A percentile compares a stretch with the other conserved stretches of the same genome.
These are phyloP conservation scores for Drosophila saltans DNA, from an alignment of 1,140 invertebrate genomes.

Conservation along the genomic window DNA sequence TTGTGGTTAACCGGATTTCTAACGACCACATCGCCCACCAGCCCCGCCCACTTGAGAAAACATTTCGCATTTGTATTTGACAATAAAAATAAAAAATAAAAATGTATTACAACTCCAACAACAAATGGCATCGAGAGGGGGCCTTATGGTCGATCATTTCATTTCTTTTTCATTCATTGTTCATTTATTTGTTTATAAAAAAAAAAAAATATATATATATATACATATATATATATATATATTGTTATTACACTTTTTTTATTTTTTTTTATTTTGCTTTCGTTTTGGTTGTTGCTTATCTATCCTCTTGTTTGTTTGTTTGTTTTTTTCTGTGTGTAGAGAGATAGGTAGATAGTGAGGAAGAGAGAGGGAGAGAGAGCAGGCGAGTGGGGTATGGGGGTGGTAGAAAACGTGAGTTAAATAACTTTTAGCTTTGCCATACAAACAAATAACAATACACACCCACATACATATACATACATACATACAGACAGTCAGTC, in stretches of 20 bases:
- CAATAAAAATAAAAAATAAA: neutral
- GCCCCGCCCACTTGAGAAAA: conserved; percentile 14
- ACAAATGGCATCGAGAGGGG: neutral
- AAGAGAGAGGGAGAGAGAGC: neutral
- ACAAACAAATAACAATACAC: conserved; percentile 23
- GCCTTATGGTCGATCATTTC: neutral
- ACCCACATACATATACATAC: conserved; percentile 23
- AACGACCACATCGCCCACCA: neutral
- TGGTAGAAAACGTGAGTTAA: conserved; percentile 52
- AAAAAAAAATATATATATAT: too few species aligned
- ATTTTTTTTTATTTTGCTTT: neutral
- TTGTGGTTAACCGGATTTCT: conserved; percentile 11
- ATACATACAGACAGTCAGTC: neutral
- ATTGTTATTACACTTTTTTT: conserved; percentile 5
- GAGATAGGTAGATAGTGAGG: conserved; percentile 27
- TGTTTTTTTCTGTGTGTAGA: conserved; percentile 49
- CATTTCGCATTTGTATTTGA: conserved; percentile 5
- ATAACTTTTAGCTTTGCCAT: conserved; percentile 49
- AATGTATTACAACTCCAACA: conserved; percentile 6
- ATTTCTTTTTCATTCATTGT: conserved; percentile 38
- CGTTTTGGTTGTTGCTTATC: conserved; percentile 27
- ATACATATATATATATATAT: conserved; percentile 25
- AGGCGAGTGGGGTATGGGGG: neutral
- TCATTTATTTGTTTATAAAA: conserved; percentile 51
- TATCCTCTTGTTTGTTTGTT: conserved; percentile 18